phyloP scores from a whole-genome alignment of 2,888 invertebrate genomes.

The Tetropium fuscum region DNA sequence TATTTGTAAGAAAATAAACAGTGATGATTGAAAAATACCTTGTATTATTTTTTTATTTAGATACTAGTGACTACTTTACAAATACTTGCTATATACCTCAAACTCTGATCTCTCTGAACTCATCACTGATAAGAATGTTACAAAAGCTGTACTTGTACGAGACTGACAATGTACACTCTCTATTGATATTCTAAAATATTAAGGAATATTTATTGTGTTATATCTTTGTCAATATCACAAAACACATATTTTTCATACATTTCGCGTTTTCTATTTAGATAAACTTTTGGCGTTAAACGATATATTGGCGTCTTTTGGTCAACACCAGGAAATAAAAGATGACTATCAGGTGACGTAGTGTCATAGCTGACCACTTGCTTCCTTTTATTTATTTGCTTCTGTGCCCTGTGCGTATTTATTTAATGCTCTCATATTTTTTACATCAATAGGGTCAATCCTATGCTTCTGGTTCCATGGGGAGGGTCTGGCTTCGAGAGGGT shows the following conservation, averaged over 20 bases:
- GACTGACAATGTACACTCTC: conserved; percentile 14
- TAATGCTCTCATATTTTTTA: conserved; percentile 39
- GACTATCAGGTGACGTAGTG: conserved; percentile 62
- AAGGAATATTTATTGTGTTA: conserved; percentile 17
- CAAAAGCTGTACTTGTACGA: conserved; percentile 25
- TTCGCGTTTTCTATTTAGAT: conserved; percentile 55
- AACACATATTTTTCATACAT: conserved; percentile 57
- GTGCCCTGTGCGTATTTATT: conserved; percentile 55
- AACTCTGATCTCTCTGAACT: conserved; percentile 11
- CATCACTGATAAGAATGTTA: conserved; percentile 18
- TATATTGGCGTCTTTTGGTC: conserved; percentile 64
- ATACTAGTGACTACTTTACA: conserved; percentile 18
- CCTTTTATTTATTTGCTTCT: conserved; percentile 58
- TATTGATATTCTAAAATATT: conserved; percentile 18
- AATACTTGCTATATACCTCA: conserved; percentile 17
- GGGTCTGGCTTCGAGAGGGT: conserved; percentile 5
- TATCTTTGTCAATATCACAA: conserved; percentile 54
- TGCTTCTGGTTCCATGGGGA: conserved; percentile 29
- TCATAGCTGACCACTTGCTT: conserved; percentile 59
- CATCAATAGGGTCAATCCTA: conserved; percentile 38
- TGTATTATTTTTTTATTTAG: conserved; percentile 31
- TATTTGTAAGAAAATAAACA: conserved; percentile 23
- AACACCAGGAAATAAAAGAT: conserved; percentile 65
- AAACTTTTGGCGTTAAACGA: conserved; percentile 59
- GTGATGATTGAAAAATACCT: conserved; percentile 28